Conservation (phyloP, 2,888 invertebrate species). For the Lamellibrachia columna region DNA sequence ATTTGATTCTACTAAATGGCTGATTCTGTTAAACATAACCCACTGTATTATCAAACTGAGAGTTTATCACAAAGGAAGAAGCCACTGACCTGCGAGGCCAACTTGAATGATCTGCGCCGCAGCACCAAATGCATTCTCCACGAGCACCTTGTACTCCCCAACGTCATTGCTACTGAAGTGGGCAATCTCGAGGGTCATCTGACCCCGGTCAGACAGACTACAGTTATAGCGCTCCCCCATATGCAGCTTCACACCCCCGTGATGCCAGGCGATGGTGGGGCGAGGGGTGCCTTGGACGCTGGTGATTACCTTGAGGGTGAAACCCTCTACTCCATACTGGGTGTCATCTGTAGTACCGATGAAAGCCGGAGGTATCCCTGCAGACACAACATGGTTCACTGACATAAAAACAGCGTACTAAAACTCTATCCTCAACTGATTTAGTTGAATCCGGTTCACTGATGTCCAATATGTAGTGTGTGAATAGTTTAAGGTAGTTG, state of each 20-base stretch:
- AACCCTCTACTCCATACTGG: conserved; percentile 91
- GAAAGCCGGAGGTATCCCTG: conserved; percentile 42
- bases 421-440: too few relatives aligned
- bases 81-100: conserved; percentile 75
- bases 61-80: background rate
- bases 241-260: conserved; percentile 75
- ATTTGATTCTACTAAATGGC: too few relatives aligned
- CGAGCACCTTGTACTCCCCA: conserved; percentile 93
- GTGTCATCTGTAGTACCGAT: conserved; percentile 82
- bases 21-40: too few relatives aligned
- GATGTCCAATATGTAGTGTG: too few relatives aligned
- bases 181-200: conserved; percentile 62
- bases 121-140: conserved; percentile 92
- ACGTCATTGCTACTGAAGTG: conserved; percentile 77
- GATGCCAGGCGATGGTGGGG: conserved; percentile 89
- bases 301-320: conserved; percentile 89
- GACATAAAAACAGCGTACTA: background rate
- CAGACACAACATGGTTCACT: background rate
- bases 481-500: too few relatives aligned
- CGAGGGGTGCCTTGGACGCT: conserved; percentile 96
- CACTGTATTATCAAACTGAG: background rate
- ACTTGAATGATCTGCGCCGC: conserved; percentile 87
- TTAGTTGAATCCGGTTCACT: too few relatives aligned
- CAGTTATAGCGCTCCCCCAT: conserved; percentile 41
- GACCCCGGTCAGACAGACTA: conserved; percentile 72